Percentiles rank a stretch among this genome's conserved stretches.
Evolutionary conservation across 1,140 invertebrate species (phyloP).

Genomic region (Tyrophagus putrescentiae): DNA sequence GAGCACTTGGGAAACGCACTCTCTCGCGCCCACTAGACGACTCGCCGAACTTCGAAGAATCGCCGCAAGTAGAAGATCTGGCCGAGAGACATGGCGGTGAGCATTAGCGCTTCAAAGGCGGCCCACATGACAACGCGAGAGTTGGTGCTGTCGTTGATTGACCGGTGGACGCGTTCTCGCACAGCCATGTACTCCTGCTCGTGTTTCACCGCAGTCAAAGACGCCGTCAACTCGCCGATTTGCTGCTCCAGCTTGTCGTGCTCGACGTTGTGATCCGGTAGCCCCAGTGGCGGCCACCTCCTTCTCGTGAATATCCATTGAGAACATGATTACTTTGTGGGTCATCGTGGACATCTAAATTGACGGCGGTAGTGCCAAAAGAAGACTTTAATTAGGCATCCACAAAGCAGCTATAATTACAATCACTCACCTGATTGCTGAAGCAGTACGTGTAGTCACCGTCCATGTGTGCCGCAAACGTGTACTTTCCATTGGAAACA

Average conservation of each 20-base stretch:
- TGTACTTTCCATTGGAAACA: slow-evolving; percentile 92
- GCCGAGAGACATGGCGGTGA: slow-evolving; percentile 85
- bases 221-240: slow-evolving; percentile 80
- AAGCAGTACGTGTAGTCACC: slow-evolving; percentile 96
- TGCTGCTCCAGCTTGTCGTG: slow-evolving; percentile 87
- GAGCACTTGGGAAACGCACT: too few species aligned
- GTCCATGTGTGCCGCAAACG: slow-evolving; percentile 80
- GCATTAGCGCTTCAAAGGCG: slow-evolving; percentile 86
- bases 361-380: too few species aligned
- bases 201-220: slow-evolving; percentile 83
- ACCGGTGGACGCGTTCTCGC: slow-evolving; percentile 83
- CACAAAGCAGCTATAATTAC: too few species aligned
- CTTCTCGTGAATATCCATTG: slow-evolving; percentile 77
- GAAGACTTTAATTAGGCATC: too few species aligned
- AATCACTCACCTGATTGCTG: too few species aligned
- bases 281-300: slow-evolving; percentile 60
- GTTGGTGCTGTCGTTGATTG: slow-evolving; percentile 97
- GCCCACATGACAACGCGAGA: slow-evolving; percentile 95
- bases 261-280: slow-evolving; percentile 34
- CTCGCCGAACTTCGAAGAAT: slow-evolving; percentile 96
- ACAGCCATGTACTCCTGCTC: slow-evolving; percentile 99
- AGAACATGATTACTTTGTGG: slow-evolving; percentile 96
- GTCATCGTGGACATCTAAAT: slow-evolving; percentile 99
- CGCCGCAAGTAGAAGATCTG: slow-evolving; percentile 95
- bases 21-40: slow-evolving; percentile 69